These are phyloP conservation scores for Pseudotriccus pelzelni DNA, from an alignment of 2,797 vertebrate species.

Conservation along the genomic window DNA sequence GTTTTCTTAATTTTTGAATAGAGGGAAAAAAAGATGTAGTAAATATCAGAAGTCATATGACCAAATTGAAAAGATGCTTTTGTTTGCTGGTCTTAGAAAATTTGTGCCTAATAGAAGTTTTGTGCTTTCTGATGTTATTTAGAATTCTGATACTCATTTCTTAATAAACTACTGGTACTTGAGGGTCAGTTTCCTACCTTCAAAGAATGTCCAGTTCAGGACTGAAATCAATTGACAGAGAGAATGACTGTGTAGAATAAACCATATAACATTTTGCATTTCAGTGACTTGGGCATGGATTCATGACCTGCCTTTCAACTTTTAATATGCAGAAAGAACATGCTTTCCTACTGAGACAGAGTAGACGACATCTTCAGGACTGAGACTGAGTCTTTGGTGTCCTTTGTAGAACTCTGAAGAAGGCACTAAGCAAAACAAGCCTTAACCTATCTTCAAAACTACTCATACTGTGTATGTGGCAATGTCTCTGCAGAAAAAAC, in stretches of 20 bases:
- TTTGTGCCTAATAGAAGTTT: background rate
- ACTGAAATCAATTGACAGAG: background rate
- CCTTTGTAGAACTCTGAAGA: conserved; percentile 41
- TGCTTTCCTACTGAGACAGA: background rate
- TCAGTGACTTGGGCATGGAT: background rate
- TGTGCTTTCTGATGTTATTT: background rate
- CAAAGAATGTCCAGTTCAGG: background rate
- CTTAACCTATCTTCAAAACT: background rate
- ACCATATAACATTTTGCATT: background rate
- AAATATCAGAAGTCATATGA: background rate
- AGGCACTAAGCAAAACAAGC: background rate
- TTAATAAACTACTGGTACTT: background rate
- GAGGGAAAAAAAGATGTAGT: rapidly evolving
- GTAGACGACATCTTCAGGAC: background rate
- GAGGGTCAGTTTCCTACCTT: background rate
- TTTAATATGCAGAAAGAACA: background rate
- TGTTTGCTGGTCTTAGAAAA: background rate
- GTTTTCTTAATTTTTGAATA: background rate
- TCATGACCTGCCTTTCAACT: background rate
- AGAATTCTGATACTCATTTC: background rate
- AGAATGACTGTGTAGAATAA: background rate
- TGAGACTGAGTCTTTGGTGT: background rate
- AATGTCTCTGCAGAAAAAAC: background rate
- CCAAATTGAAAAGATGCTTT: background rate
- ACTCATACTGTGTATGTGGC: background rate